phyloP scores from a whole-genome alignment of 2,888 invertebrate genomes.

The Drosophila paracracens region DNA sequence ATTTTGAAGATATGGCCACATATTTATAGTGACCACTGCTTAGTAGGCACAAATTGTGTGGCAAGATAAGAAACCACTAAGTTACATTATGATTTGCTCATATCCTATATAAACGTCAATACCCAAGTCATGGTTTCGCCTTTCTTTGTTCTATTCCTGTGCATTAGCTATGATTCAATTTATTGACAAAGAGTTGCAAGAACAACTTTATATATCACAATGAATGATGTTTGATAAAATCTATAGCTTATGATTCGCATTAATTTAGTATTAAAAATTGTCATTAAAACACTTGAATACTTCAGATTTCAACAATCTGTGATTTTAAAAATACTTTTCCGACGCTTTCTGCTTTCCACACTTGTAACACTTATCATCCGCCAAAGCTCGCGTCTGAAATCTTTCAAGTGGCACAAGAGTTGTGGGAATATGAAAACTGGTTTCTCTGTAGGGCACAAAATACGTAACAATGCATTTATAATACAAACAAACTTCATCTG shows the following conservation, averaged over 20 bases:
- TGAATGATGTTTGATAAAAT: conserved; percentile 12
- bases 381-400: conserved; percentile 39
- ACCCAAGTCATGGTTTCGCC: not conserved
- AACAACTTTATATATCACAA: not conserved
- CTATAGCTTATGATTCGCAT: not conserved
- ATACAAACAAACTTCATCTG: conserved; percentile 18
- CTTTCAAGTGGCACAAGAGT: conserved; percentile 58
- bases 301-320: conserved; percentile 33
- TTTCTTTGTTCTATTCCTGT: conserved; percentile 10
- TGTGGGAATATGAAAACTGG: conserved; percentile 67
- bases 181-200: not conserved
- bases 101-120: conserved; percentile 9
- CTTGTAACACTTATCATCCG: conserved; percentile 37
- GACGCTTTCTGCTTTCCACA: not conserved
- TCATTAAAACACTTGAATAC: conserved; percentile 12
- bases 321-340: conserved; percentile 5
- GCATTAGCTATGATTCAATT: conserved; percentile 9
- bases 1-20: conserved; percentile 33
- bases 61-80: conserved; percentile 6
- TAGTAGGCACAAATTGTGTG: conserved; percentile 40
- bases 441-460: conserved; percentile 71
- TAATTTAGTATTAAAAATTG: conserved; percentile 5
- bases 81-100: not conserved
- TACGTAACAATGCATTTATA: conserved; percentile 65
- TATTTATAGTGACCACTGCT: conserved; percentile 36